Percentiles rank a stretch among this genome's conserved stretches.
Conservation (phyloP, 2,113 vertebrate species). For the Scalopus aquaticus region DNA sequence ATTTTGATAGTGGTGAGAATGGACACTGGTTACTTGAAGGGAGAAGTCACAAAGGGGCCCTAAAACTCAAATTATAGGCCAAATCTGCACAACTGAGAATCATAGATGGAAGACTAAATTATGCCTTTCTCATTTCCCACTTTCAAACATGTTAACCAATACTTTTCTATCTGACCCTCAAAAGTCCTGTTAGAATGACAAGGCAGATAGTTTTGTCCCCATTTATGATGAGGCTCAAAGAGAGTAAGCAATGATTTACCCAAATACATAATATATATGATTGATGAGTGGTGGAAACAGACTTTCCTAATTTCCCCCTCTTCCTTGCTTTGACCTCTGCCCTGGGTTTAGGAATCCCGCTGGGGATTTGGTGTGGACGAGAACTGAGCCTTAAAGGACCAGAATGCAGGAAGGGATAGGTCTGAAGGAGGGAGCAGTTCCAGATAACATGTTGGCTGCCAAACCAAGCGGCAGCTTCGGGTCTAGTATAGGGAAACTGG, state of each 20-base stretch:
- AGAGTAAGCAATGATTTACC: background rate
- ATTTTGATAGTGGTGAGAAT: background rate
- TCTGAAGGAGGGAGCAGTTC: background rate
- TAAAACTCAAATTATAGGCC: background rate
- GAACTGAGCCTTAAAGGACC: background rate
- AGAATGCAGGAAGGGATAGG: background rate
- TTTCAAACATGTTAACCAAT: conserved; percentile 8
- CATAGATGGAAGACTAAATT: background rate
- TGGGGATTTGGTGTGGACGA: background rate
- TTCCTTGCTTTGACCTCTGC: background rate
- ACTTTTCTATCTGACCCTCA: background rate
- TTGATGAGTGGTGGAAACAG: background rate
- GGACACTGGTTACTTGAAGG: background rate
- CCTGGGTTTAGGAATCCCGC: background rate
- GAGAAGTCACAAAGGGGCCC: conserved; percentile 3
- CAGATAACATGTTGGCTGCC: background rate
- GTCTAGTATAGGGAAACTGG: background rate
- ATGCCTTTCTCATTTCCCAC: background rate
- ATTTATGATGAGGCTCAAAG: background rate
- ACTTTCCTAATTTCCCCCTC: background rate
- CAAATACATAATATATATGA: background rate
- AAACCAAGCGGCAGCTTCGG: background rate
- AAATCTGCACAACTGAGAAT: background rate
- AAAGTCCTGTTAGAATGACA: background rate
- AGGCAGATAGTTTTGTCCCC: background rate